Evolutionary conservation across 1,140 invertebrate species (phyloP), one percentile per base, ranked within the genome.

Genomic region (Euwallacea fornicatus): DNA sequence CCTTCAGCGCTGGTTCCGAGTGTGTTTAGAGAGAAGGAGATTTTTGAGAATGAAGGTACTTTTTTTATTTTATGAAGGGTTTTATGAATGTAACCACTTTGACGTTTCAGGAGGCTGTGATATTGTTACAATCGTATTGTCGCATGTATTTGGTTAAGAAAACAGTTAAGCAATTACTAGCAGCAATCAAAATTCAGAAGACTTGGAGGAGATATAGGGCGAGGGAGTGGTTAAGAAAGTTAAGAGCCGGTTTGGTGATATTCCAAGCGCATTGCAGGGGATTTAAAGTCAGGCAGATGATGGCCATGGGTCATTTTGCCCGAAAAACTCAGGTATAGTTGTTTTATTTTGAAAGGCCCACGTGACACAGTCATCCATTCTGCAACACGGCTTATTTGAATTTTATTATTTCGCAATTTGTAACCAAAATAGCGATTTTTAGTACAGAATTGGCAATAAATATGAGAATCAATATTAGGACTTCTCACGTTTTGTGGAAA

Each of bases 1-100:
- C 0, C 92, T 98, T 72, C 96, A 98, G 82, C 85, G 93, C 62
- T 98, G 95, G 95, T 95, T 95, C 81, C 85, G 95, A 54, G 88
- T 91, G 0, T 88, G 90, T 74, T 82, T 96, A 33, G 92, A 95
- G 77, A 83, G 94, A 47, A 83, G 89, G 68, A 86, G 89, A 71
- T 98, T 93, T 83, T 82, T 94, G 0, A 85, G 88, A 65, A 81
- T 96, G 67, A 72, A 42, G 64, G 70, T 72, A 62, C 9, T 63
- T 33, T 13, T 61, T 61, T 10, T 33, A 41, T 7, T 13, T 61
- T 6, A 41, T 6, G 2, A 13, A 2, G 2, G 2, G 4, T 42
- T 61, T 61, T 61, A 13, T 61, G 42, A 2, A 42, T 41, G 9
- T 7, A 16, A 16, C 2, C 10, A 96, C 63, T 87, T 88, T 74